Evolutionary conservation across 2,797 vertebrate species (phyloP), one percentile per base, ranked within the genome.

Genomic region (Saxicola maurus): DNA sequence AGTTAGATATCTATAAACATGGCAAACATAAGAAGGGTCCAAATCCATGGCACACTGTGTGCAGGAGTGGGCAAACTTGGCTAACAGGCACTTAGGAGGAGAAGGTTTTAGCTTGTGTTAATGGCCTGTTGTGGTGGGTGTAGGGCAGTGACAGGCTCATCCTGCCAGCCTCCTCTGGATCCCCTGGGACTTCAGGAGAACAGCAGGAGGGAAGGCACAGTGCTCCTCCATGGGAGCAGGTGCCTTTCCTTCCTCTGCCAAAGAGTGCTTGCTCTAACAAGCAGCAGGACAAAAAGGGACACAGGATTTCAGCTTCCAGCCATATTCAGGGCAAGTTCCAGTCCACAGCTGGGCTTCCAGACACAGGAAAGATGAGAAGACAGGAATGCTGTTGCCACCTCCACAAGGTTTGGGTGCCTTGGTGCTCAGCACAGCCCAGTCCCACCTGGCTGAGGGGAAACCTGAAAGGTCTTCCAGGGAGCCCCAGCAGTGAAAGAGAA

Each of bases 381-480:
- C 11, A 38, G 46, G 16, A 4, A 2, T 1, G 10, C 14, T 45
- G 7, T 20, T 17, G 15, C 2, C 49, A 65, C 8, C 10, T 17
- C 11, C 5, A 7, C 3, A 17, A 33, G 24, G 27, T 19, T 60
- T 57, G 0, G 0, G 17, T 20, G 7, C 23, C 30, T 72, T n/a
- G 8, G 19, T 61, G 35, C 51, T 65, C 42, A 52, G 8, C 2
- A 11, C 0, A 7, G 1, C 19, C 9, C n/a, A 52, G 45, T 11
- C 21, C 76, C 2, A 3, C 17, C 23, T 9, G 7, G 49, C 28
- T 64, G 42, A 24, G 24, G 11, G 38, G 30, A 73, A 65, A 38
- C 27, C 7, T 25, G 51, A 43, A 30, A 53, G 30, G 48, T 43
- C 46, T 62, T 68, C 55, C 35, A 49, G 28, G 49, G 48, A 82